These are phyloP conservation scores for Phytoseiulus persimilis DNA, from an alignment of 2,888 invertebrate genomes.

Conservation along the genomic window DNA sequence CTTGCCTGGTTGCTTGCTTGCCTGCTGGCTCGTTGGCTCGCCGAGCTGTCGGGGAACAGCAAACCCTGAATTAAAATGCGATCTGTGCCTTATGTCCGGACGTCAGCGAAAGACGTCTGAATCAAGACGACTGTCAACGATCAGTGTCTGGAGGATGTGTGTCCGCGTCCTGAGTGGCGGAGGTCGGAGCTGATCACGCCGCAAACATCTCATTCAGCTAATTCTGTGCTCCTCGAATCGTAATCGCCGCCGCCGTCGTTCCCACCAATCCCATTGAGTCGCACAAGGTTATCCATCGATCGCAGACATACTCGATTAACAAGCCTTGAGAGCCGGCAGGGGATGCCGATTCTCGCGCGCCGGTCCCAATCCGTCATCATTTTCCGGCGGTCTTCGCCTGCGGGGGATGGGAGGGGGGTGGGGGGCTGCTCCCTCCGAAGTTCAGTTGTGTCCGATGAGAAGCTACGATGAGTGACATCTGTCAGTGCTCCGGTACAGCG, in stretches of 20 bases:
- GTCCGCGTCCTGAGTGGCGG: background rate
- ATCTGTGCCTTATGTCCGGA: background rate
- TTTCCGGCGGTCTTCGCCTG: too few relatives aligned
- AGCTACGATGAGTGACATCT: too few relatives aligned
- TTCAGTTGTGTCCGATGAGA: too few relatives aligned
- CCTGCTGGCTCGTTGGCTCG: background rate
- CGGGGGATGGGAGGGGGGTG: too few relatives aligned
- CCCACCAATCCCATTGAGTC: background rate
- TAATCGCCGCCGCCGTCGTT: background rate
- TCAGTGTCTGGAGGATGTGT: background rate
- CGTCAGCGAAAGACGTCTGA: background rate
- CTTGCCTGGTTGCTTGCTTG: too few relatives aligned
- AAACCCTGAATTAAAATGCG: background rate
- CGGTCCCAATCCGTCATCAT: too few relatives aligned
- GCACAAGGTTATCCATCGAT: background rate
- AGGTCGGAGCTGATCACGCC: background rate
- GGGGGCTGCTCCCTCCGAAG: too few relatives aligned
- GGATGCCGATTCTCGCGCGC: background rate
- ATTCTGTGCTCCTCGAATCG: background rate
- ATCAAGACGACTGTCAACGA: background rate
- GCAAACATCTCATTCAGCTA: background rate
- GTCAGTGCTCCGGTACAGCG: too few relatives aligned
- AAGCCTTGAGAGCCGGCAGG: background rate
- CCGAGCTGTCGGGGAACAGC: background rate
- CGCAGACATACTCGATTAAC: background rate